Evolutionary conservation across 2,113 vertebrate species (phyloP).

Genomic region (Bambusicola thoracicus): DNA sequence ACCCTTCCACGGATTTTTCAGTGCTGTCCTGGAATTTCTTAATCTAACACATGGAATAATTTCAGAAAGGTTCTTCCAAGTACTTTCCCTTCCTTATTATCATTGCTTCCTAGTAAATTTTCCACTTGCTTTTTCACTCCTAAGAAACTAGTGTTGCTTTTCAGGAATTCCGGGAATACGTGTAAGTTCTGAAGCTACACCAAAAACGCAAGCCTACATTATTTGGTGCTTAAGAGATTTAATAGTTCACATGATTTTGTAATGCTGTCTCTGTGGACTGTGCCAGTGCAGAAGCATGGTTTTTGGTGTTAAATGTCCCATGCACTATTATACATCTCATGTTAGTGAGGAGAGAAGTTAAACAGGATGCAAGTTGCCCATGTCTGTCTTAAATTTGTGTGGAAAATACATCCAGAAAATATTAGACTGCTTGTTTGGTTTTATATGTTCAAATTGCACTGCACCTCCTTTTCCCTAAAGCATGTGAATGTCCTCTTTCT

Average conservation of each 20-base stretch:
- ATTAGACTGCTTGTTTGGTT: neutral
- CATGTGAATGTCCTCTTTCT: neutral
- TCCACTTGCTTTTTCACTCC: neutral
- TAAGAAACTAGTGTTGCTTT: neutral
- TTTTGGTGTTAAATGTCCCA: neutral
- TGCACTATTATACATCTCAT: neutral
- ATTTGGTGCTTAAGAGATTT: neutral
- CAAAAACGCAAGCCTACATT: neutral
- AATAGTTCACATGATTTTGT: neutral
- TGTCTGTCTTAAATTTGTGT: neutral
- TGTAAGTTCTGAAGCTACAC: neutral
- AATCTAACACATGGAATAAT: neutral
- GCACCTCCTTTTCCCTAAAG: neutral
- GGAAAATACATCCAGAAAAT: neutral
- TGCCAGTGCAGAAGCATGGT: neutral
- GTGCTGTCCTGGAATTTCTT: neutral
- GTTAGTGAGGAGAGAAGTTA: neutral
- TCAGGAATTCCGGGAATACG: neutral
- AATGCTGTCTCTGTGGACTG: rapidly evolving
- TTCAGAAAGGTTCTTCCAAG: neutral
- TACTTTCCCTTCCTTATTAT: neutral
- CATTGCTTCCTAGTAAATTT: neutral
- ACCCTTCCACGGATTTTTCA: neutral
- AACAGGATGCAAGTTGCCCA: neutral
- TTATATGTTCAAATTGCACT: neutral